phyloP scores from a whole-genome alignment of 2,888 invertebrate genomes.

The Sicus ferrugineus region DNA sequence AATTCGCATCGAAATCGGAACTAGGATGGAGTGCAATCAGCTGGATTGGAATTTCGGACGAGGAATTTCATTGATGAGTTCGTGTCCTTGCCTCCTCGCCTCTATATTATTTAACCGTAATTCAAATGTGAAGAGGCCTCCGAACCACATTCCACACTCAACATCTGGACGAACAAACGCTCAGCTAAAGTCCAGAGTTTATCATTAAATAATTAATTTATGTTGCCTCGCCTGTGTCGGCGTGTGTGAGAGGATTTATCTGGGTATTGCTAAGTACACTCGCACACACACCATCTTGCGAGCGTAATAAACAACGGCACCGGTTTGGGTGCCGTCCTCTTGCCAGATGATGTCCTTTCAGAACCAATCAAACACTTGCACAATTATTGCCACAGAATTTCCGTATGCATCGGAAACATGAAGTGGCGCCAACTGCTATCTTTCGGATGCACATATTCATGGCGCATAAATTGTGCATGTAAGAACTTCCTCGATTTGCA shows the following conservation, averaged over 20 bases:
- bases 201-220: conserved; percentile 47
- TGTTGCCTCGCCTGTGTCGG: conserved; percentile 12
- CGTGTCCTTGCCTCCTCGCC: not conserved
- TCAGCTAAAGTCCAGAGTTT: conserved; percentile 41
- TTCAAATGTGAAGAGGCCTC: not conserved
- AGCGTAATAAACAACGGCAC: conserved; percentile 24
- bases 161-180: conserved; percentile 27
- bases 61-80: not conserved
- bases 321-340: not conserved
- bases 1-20: not conserved
- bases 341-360: conserved; percentile 27
- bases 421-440: conserved; percentile 34
- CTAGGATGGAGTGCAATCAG: too few species aligned
- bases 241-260: not conserved
- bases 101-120: not conserved
- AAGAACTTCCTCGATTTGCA: conserved; percentile 33
- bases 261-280: conserved; percentile 15
- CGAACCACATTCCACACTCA: conserved; percentile 11
- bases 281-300: not conserved
- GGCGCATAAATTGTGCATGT: conserved; percentile 32
- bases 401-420: conserved; percentile 33
- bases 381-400: conserved; percentile 34
- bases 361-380: conserved; percentile 34
- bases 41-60: not conserved
- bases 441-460: conserved; percentile 34